Percentiles rank a stretch among this genome's conserved stretches.
phyloP scores from a whole-genome alignment of 2,888 invertebrate genomes.

The Pristionchus japonicus region DNA sequence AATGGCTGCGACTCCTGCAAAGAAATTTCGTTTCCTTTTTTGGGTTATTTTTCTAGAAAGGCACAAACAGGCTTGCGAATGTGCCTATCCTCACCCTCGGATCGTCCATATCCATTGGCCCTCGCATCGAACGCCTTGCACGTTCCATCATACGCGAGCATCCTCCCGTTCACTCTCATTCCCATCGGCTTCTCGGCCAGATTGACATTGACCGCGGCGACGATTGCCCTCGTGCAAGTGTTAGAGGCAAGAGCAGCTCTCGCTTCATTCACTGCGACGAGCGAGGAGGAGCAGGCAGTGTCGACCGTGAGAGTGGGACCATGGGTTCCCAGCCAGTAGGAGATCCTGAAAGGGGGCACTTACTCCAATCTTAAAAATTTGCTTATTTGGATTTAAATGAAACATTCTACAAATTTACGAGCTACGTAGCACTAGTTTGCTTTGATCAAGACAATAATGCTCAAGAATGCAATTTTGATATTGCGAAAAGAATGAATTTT shows the following conservation, averaged over 20 bases:
- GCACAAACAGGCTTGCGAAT: too few species aligned
- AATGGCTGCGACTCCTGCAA: conserved; percentile 52
- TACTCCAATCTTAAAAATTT: too few species aligned
- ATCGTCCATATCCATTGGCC: conserved; percentile 76
- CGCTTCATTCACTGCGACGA: conserved; percentile 88
- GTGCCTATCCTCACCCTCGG: conserved; percentile 73
- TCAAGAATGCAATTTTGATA: too few species aligned
- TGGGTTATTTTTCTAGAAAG: neutral
- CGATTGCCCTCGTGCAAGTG: conserved; percentile 91
- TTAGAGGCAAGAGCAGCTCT: conserved; percentile 84
- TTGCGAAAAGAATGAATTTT: too few species aligned
- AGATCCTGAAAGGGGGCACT: conserved; percentile 56
- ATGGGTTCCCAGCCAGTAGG: conserved; percentile 61
- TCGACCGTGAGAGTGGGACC: conserved; percentile 91
- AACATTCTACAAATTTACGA: too few species aligned
- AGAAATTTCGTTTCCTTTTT: conserved; percentile 1
- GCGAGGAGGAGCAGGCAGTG: conserved; percentile 95
- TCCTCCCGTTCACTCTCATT: conserved; percentile 69
- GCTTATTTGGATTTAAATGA: too few species aligned
- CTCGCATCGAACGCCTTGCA: conserved; percentile 74
- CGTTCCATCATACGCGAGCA: conserved; percentile 73
- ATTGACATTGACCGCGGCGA: conserved; percentile 85
- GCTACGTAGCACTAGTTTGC: too few species aligned
- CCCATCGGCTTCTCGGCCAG: conserved; percentile 66
- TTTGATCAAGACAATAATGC: too few species aligned